Conservation (phyloP, 2,113 vertebrate species). For the Sapajus apella region DNA sequence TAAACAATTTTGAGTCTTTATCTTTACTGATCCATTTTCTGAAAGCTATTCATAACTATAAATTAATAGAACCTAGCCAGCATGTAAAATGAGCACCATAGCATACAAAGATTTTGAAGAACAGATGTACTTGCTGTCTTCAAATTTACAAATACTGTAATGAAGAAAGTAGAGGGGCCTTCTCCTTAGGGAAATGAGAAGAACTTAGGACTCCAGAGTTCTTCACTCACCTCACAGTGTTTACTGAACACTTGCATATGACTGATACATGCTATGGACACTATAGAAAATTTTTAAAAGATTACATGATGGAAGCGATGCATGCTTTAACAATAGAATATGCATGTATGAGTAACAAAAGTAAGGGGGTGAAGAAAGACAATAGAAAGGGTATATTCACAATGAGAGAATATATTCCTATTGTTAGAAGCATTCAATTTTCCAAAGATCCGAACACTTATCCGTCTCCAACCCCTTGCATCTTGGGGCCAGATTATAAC, state of each 20-base stretch:
- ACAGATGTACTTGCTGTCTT: neutral
- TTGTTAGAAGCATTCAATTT: neutral
- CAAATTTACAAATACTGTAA: neutral
- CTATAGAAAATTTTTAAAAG: neutral
- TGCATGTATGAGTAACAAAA: neutral
- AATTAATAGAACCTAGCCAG: neutral
- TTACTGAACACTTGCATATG: neutral
- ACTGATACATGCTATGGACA: neutral
- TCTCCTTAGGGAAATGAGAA: neutral
- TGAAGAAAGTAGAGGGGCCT: neutral
- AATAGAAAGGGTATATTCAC: neutral
- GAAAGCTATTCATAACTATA: neutral
- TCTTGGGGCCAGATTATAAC: neutral
- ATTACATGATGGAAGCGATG: neutral
- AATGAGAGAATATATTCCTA: neutral
- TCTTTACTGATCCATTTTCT: neutral
- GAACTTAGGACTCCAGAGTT: neutral
- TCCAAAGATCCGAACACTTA: neutral
- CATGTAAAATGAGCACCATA: neutral
- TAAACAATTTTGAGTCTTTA: neutral
- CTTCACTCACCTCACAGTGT: neutral
- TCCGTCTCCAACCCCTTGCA: neutral
- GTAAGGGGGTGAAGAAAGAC: neutral
- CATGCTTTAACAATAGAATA: neutral
- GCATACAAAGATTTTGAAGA: neutral